Conservation (phyloP, 2,888 invertebrate species). For the Amiota minor region DNA sequence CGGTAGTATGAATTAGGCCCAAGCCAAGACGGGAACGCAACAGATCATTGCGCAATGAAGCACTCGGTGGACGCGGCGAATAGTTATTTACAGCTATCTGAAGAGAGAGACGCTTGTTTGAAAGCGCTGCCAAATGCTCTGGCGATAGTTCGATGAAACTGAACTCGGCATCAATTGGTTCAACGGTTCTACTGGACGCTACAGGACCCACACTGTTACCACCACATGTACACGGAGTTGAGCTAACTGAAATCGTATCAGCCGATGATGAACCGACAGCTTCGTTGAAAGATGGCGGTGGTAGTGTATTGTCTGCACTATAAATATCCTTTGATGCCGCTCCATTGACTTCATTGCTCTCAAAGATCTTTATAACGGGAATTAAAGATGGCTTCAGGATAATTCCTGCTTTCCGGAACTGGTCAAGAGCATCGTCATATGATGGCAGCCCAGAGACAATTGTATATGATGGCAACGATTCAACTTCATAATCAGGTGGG, state of each 20-base stretch:
- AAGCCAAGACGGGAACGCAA: constrained; percentile 60
- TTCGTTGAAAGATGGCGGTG: constrained; percentile 21
- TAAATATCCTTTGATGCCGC: constrained; percentile 56
- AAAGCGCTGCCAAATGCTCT: constrained; percentile 70
- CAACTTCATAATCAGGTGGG: constrained; percentile 73
- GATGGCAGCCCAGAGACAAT: constrained; percentile 79
- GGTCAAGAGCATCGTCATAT: constrained; percentile 79
- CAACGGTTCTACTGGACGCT: constrained; percentile 43
- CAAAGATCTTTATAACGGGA: constrained; percentile 71
- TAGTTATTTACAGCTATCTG: constrained; percentile 71
- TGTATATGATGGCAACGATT: constrained; percentile 78
- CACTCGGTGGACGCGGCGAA: constrained; percentile 55
- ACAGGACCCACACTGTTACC: constrained; percentile 35
- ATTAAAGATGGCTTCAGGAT: constrained; percentile 66
- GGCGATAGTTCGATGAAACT: constrained; percentile 72
- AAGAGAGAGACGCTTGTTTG: constrained; percentile 71
- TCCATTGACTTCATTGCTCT: constrained; percentile 46
- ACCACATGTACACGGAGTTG: constrained; percentile 66
- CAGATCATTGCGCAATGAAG: constrained; percentile 68
- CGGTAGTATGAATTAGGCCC: constrained; percentile 44
- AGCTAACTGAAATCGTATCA: constrained; percentile 63
- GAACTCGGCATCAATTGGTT: constrained; percentile 45
- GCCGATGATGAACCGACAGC: constrained; percentile 32
- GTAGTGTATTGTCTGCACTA: constrained; percentile 54
- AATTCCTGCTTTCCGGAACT: constrained; percentile 75